These are phyloP conservation scores for Lasius platythorax DNA, from an alignment of 2,888 invertebrate species.

Conservation along the genomic window DNA sequence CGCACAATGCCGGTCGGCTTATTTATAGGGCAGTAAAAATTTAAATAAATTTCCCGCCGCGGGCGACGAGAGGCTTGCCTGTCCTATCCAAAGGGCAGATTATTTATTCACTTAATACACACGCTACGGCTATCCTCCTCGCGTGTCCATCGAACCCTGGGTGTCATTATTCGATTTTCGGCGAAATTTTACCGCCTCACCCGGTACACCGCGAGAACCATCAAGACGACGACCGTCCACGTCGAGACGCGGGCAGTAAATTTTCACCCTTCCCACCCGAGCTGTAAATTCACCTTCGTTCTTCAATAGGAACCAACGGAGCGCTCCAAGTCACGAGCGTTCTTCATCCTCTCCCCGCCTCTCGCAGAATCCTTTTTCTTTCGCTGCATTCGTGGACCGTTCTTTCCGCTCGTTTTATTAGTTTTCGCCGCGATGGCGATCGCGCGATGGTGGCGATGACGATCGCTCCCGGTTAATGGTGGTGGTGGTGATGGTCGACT, in stretches of 20 bases:
- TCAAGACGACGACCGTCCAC: conserved; percentile 62
- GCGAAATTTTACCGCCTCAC: conserved; percentile 69
- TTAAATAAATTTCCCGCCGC: conserved; percentile 77
- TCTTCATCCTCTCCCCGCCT: neutral
- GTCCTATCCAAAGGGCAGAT: conserved; percentile 64
- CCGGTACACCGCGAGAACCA: conserved; percentile 49
- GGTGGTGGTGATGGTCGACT: conserved; percentile 60
- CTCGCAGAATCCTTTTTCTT: conserved; percentile 39
- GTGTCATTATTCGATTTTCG: conserved; percentile 76
- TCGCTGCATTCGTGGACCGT: conserved; percentile 11
- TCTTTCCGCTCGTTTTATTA: conserved; percentile 70
- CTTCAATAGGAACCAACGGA: conserved; percentile 75
- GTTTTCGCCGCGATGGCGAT: conserved; percentile 73
- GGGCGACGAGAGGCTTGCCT: conserved; percentile 35
- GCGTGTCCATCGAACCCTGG: conserved; percentile 34
- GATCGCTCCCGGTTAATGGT: conserved; percentile 59
- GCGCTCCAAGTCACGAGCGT: conserved; percentile 39
- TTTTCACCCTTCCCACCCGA: conserved; percentile 80
- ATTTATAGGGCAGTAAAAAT: conserved; percentile 81
- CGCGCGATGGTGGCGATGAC: conserved; percentile 71
- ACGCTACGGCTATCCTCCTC: neutral
- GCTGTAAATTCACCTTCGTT: conserved; percentile 81
- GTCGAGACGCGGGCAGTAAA: conserved; percentile 76
- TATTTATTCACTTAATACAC: conserved; percentile 80
- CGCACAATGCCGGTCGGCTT: conserved; percentile 71